Conservation (phyloP, 2,888 invertebrate genomes). For the Trichogramma dendrolimi region DNA sequence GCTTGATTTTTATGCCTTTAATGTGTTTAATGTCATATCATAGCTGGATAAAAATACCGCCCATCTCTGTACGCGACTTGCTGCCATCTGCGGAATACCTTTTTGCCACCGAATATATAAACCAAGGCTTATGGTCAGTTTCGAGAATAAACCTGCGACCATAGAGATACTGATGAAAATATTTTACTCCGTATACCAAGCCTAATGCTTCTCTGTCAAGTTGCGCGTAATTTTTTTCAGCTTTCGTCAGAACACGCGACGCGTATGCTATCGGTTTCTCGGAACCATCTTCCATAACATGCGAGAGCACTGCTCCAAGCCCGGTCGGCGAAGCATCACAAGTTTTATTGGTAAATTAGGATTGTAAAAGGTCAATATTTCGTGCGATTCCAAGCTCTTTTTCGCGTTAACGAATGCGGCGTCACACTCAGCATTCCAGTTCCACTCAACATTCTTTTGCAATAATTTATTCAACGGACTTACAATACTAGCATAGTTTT, state of each 20-base stretch:
- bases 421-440: slow-evolving; percentile 14
- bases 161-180: slow-evolving; percentile 34
- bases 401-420: slow-evolving; percentile 19
- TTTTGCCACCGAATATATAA: slow-evolving; percentile 35
- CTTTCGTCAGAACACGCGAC: slow-evolving; percentile 26
- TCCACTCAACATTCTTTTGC: slow-evolving; percentile 30
- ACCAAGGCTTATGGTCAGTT: slow-evolving; percentile 48
- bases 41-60: slow-evolving; percentile 40
- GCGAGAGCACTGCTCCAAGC: slow-evolving; percentile 19
- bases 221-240: slow-evolving; percentile 30
- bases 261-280: slow-evolving; percentile 31
- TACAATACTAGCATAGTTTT: slow-evolving; percentile 29
- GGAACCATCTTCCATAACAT: slow-evolving; percentile 24
- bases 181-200: slow-evolving; percentile 32
- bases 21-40: slow-evolving; percentile 27
- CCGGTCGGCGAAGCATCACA: slow-evolving; percentile 21
- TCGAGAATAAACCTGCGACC: slow-evolving; percentile 35
- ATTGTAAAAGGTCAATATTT: slow-evolving; percentile 17
- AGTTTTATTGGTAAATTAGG: slow-evolving; percentile 20
- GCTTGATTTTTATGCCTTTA: slow-evolving; percentile 18
- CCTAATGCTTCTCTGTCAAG: slow-evolving; percentile 35
- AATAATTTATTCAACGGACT: slow-evolving; percentile 36
- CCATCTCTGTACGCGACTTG: slow-evolving; percentile 36
- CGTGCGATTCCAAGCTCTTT: slow-evolving; percentile 7
- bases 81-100: slow-evolving; percentile 33